phyloP scores from a whole-genome alignment of 2,888 invertebrate species.

The Eretmocerus hayati region DNA sequence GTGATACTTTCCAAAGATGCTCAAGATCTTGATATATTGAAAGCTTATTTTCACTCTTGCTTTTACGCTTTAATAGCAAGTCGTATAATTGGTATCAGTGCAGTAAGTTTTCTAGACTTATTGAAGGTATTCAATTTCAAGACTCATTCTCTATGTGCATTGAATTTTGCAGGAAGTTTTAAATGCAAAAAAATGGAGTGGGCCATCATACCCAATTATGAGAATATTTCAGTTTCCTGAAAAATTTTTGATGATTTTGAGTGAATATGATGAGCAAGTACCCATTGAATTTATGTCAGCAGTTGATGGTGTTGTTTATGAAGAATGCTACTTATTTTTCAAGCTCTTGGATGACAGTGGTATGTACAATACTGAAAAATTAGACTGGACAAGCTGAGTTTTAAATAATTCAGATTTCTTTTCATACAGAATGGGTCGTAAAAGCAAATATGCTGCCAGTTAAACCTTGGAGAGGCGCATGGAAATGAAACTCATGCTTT shows the following conservation, averaged over 20 bases:
- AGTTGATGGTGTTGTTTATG: slow-evolving; percentile 30
- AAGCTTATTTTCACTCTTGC: slow-evolving; percentile 64
- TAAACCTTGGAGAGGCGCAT: slow-evolving; percentile 53
- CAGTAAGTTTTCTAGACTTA: slow-evolving; percentile 21
- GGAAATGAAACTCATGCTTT: too few species aligned
- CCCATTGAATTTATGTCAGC: slow-evolving; percentile 29
- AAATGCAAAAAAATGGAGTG: slow-evolving; percentile 28
- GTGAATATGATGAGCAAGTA: slow-evolving; percentile 18
- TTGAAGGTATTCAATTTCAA: too few species aligned
- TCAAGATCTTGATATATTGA: slow-evolving; percentile 52
- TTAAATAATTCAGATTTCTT: slow-evolving; percentile 5
- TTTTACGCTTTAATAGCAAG: slow-evolving; percentile 46
- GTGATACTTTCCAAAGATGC: slow-evolving; percentile 54
- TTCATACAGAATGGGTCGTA: slow-evolving; percentile 54
- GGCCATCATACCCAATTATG: slow-evolving; percentile 28
- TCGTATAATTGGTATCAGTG: slow-evolving; percentile 41
- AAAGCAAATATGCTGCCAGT: slow-evolving; percentile 53
- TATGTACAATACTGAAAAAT: slow-evolving; percentile 14
- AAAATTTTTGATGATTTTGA: slow-evolving; percentile 22
- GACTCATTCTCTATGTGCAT: too few species aligned
- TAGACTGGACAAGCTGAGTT: neutral
- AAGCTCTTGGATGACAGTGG: slow-evolving; percentile 31
- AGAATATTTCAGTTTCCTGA: slow-evolving; percentile 25
- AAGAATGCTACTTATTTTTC: slow-evolving; percentile 35
- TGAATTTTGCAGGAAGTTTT: slow-evolving; percentile 10